These are phyloP conservation scores for Platycercus adscitus DNA, from an alignment of 2,113 vertebrate genomes.

Conservation along the genomic window DNA sequence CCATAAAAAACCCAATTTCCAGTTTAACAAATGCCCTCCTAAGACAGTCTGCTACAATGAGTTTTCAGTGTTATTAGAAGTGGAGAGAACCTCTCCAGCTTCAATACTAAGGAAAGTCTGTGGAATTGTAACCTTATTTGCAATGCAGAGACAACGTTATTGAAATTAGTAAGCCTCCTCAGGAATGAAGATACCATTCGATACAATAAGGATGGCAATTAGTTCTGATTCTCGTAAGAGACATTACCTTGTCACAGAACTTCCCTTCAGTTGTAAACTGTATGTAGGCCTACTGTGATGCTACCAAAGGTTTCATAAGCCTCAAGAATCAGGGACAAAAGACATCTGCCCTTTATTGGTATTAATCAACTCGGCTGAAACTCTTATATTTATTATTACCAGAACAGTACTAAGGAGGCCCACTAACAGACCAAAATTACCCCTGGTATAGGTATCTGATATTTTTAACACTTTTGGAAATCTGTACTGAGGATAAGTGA, in stretches of 20 bases:
- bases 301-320: neutral
- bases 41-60: neutral
- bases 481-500: neutral
- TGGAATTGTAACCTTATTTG: neutral
- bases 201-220: neutral
- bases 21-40: neutral
- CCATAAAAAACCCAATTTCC: neutral
- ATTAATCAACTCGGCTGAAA: neutral
- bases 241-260: neutral
- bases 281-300: neutral
- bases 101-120: neutral
- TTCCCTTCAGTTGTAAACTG: neutral
- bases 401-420: neutral
- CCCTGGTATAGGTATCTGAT: neutral
- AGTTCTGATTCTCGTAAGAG: neutral
- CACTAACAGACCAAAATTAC: neutral
- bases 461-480: neutral
- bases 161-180: neutral
- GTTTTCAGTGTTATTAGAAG: neutral
- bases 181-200: neutral
- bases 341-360: neutral
- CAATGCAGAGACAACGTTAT: neutral
- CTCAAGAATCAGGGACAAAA: neutral
- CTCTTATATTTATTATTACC: neutral
- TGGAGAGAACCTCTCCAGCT: neutral